Conservation (phyloP, 2,113 vertebrate species). For the human (Homo sapiens) region DNA sequence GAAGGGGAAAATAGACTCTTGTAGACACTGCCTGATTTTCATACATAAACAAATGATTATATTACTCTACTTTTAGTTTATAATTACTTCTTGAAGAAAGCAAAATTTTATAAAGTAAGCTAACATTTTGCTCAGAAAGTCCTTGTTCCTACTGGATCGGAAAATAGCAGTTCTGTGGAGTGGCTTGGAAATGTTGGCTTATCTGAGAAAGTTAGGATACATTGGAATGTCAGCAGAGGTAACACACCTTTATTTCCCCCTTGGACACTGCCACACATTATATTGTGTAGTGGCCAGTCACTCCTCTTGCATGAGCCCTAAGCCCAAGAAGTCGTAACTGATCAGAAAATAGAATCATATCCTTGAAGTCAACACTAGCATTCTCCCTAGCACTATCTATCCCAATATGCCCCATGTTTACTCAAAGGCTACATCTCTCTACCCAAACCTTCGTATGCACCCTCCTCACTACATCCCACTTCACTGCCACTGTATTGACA, state of each 20-base stretch:
- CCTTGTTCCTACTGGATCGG: neutral
- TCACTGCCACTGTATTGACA: neutral
- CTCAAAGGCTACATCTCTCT: neutral
- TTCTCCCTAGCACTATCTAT: neutral
- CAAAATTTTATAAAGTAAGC: neutral
- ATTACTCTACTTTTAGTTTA: neutral
- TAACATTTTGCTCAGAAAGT: neutral
- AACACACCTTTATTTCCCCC: neutral
- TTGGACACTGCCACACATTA: neutral
- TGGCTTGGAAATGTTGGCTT: neutral
- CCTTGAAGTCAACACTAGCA: neutral
- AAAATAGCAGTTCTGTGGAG: neutral
- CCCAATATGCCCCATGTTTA: neutral
- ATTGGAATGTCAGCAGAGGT: neutral
- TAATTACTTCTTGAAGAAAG: neutral
- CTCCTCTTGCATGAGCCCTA: rapidly evolving
- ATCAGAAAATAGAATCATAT: neutral
- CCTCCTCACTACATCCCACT: neutral
- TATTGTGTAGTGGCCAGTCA: neutral
- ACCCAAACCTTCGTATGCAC: neutral
- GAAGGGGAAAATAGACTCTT: neutral
- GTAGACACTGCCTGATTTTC: neutral
- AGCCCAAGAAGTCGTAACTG: neutral
- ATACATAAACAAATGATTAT: neutral
- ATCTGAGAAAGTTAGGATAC: neutral